Percentiles rank a stretch among this genome's conserved stretches.
phyloP scores from a whole-genome alignment of 2,888 invertebrate species.

The Caenorhabditis sp. region DNA sequence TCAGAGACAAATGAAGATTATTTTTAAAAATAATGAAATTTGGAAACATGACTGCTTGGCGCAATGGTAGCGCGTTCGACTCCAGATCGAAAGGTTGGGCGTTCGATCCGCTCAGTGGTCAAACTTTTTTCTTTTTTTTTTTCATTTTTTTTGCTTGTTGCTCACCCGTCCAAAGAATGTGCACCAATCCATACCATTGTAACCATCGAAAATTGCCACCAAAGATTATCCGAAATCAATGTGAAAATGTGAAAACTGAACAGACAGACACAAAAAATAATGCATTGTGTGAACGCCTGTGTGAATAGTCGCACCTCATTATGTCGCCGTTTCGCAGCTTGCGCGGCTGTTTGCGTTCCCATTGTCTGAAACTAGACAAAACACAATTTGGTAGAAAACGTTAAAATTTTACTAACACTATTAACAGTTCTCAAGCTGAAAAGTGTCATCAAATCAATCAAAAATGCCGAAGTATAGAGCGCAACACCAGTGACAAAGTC shows the following conservation, averaged over 20 bases:
- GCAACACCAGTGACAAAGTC: constrained; percentile 33
- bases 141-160: neutral
- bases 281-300: constrained; percentile 30
- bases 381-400: too few species aligned
- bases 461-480: constrained; percentile 17
- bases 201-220: constrained; percentile 37
- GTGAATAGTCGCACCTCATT: constrained; percentile 29
- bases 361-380: constrained; percentile 25
- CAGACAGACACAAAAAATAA: constrained; percentile 26
- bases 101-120: constrained; percentile 59
- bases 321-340: constrained; percentile 11
- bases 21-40: too few species aligned
- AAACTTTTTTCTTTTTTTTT: constrained; percentile 18
- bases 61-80: constrained; percentile 60
- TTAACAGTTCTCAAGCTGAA: constrained; percentile 21
- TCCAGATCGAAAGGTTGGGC: constrained; percentile 59
- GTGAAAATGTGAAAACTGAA: constrained; percentile 28
- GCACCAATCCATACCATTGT: constrained; percentile 32
- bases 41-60: constrained; percentile 21
- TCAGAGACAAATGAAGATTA: too few species aligned
- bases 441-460: constrained; percentile 26
- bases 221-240: constrained; percentile 22
- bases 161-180: constrained; percentile 21
- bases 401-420: too few species aligned
- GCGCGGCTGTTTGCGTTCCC: constrained; percentile 9